Base-by-base conservation (phyloP, 1,140 invertebrate species). In the Panagrolaimus sp. region DNA sequence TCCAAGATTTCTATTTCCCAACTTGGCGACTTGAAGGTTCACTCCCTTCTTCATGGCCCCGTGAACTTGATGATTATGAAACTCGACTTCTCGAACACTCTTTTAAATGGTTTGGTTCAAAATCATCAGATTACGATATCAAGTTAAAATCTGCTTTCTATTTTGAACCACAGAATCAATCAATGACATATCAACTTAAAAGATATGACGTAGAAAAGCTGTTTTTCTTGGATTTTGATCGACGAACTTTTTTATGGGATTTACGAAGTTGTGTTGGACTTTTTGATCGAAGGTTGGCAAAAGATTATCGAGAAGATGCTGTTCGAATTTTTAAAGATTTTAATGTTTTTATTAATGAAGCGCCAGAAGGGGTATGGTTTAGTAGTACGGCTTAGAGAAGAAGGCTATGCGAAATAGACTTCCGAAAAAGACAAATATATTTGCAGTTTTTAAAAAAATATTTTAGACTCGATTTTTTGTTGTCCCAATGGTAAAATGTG, bases 11-110 rank as follows among this genome's bases (percentile, higher is more conserved):
- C 46, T 63, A 71, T 71, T 25, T 74, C 4, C 72, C 72, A 13
- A 71, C 65, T 23, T 73, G 73, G 71, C 63, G 44, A 11, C 44
- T 73, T 1, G 71, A 73, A 45, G 53, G 67, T 43, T 75, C 72
- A 1, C 20, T 63, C 13, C 27, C 25, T 43, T 31, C 9, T 9
- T 38, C 27, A 20, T 57, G 51, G 51, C 45, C 71, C 14, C 9
- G 65, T 13, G 72, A 75, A 31, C 31, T 75, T 11, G 42, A 57
- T 38, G 23, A 63, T 51, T 16, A 46, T 25, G 71, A 73, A 65
- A 45, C 72, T 11, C 46, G 38, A 23, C 14, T 25, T 4, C 42
- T 73, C 20, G 71, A 73, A 73, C 42, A 73, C 7, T n/a, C n/a
- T 57, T 27, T 73, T 5, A 43, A 69, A 63, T 14, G n/a, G 11